phyloP scores from a whole-genome alignment of 2,113 vertebrate genomes.

The Rhombomys opimus region DNA sequence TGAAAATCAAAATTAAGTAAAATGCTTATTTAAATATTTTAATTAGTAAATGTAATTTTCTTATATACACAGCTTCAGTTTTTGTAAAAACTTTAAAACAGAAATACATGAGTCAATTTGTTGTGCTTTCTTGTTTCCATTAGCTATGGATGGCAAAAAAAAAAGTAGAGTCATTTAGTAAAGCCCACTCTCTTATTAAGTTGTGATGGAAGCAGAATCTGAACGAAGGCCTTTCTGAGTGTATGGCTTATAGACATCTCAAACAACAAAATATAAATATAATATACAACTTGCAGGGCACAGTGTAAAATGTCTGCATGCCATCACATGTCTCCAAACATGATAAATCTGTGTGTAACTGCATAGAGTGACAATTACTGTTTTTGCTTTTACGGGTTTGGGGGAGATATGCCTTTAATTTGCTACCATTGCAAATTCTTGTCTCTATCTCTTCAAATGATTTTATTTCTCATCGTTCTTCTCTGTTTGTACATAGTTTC shows the following conservation, averaged over 20 bases:
- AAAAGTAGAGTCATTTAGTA: neutral
- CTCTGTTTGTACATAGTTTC: slow-evolving; percentile 22
- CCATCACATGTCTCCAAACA: neutral
- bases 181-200: neutral
- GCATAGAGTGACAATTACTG: neutral
- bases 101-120: neutral
- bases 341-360: neutral
- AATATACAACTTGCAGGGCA: neutral
- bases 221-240: neutral
- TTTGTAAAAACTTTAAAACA: neutral
- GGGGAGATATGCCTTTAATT: neutral
- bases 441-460: neutral
- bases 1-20: neutral
- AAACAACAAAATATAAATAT: neutral
- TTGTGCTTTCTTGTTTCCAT: neutral
- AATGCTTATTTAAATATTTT: neutral
- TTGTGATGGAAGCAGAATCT: neutral
- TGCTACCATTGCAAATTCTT: slow-evolving; percentile 6
- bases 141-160: neutral
- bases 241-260: neutral
- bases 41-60: neutral
- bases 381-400: too few relatives aligned
- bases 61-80: neutral
- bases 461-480: neutral
- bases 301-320: neutral